Conservation (phyloP, 2,797 vertebrate species). For the Anas acuta region DNA sequence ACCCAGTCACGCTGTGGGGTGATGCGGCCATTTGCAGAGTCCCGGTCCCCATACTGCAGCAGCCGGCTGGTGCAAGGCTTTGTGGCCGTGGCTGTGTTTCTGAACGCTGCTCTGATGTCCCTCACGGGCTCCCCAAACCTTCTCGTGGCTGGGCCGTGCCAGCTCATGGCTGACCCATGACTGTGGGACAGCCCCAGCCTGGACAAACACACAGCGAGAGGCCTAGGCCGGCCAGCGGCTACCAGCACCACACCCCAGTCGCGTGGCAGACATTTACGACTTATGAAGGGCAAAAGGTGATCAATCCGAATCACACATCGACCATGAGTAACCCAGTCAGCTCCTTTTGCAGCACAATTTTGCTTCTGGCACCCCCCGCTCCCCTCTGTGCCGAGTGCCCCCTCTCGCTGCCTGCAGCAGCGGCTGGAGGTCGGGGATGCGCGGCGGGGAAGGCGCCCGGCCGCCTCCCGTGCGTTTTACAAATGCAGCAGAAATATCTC, state of each 20-base stretch:
- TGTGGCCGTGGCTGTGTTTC: rapidly evolving
- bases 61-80: rapidly evolving
- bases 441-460: too few species aligned
- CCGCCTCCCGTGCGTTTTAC: not conserved
- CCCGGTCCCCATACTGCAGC: not conserved
- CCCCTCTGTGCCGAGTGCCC: not conserved
- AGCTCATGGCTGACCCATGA: not conserved
- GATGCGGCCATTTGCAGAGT: rapidly evolving
- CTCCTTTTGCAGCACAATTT: rapidly evolving
- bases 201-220: too few species aligned
- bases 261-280: not conserved
- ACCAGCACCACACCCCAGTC: not conserved
- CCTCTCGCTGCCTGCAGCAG: not conserved
- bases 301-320: rapidly evolving
- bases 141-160: not conserved
- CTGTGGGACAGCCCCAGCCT: not conserved
- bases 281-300: rapidly evolving
- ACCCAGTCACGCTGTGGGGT: rapidly evolving
- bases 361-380: not conserved
- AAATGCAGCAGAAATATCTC: not conserved
- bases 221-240: not conserved
- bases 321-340: rapidly evolving
- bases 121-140: not conserved
- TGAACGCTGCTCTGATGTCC: rapidly evolving
- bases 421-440: not conserved